Evolutionary conservation across 2,888 invertebrate genomes (phyloP).

Genomic region (Hoplodrina blanda): DNA sequence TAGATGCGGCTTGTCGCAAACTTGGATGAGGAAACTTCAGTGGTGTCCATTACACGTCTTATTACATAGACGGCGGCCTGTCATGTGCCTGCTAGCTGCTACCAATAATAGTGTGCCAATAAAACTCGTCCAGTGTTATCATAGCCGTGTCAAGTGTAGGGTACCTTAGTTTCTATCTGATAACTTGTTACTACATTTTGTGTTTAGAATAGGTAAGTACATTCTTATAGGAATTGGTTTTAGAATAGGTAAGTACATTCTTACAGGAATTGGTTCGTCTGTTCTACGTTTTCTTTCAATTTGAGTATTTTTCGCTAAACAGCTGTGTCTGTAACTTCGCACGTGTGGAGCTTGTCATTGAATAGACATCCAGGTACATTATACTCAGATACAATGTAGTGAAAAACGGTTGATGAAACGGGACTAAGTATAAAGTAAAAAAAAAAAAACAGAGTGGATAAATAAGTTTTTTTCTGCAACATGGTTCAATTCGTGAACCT

Average conservation of each 20-base stretch:
- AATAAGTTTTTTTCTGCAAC: neutral
- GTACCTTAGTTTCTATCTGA: slow-evolving; percentile 26
- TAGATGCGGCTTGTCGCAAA: slow-evolving; percentile 77
- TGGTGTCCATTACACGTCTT: slow-evolving; percentile 78
- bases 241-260: slow-evolving; percentile 5
- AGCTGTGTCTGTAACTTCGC: neutral
- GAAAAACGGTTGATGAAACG: neutral
- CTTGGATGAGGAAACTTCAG: slow-evolving; percentile 86
- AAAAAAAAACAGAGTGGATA: neutral
- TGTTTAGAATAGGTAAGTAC: too few relatives aligned
- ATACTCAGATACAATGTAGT: neutral
- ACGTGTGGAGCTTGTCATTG: neutral
- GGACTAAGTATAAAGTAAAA: neutral
- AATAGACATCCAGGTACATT: slow-evolving; percentile 6
- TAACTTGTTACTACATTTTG: slow-evolving; percentile 17
- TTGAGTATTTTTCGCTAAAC: neutral
- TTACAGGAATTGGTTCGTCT: neutral
- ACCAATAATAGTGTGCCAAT: slow-evolving; percentile 51
- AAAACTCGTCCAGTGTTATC: slow-evolving; percentile 39
- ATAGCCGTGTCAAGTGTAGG: slow-evolving; percentile 12
- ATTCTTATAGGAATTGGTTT: slow-evolving; percentile 30
- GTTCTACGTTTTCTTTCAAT: neutral
- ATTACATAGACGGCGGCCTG: slow-evolving; percentile 62
- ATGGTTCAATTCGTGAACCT: neutral
- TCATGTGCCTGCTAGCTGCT: slow-evolving; percentile 48